Conservation (phyloP, 37 sponge, comb jelly and placozoan species). For the Haliclona indistincta region DNA sequence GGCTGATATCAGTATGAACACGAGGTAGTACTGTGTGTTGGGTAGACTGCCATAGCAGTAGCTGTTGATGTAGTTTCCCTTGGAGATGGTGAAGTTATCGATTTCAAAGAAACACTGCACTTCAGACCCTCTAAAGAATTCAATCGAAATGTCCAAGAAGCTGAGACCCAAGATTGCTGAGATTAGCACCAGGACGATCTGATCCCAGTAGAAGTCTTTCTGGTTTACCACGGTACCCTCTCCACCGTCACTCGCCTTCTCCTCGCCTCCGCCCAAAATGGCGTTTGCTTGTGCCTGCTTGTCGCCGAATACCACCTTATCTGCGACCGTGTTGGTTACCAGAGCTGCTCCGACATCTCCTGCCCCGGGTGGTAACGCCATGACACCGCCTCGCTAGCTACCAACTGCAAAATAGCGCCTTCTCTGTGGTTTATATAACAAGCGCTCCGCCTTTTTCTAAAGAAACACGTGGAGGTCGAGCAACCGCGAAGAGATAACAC, state of each 20-base stretch:
- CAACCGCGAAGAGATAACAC: too few species aligned
- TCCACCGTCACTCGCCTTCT: not conserved
- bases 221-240: slow-evolving; percentile 2
- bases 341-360: not conserved
- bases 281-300: not conserved
- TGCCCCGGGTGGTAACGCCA: too few species aligned
- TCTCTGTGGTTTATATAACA: too few species aligned
- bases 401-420: too few species aligned
- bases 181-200: slow-evolving; percentile 25
- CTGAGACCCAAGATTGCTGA: slow-evolving; percentile 33
- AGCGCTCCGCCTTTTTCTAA: too few species aligned
- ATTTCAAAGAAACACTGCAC: slow-evolving; percentile 19
- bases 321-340: not conserved
- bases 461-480: too few species aligned
- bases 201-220: slow-evolving; percentile 46
- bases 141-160: slow-evolving; percentile 27
- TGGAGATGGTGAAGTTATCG: not conserved
- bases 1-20: slow-evolving; percentile 43
- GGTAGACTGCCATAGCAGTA: not conserved
- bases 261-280: not conserved
- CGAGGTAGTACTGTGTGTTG: slow-evolving; percentile 17
- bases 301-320: not conserved
- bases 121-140: slow-evolving; percentile 15
- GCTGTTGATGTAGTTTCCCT: not conserved
- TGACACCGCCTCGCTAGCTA: too few species aligned